Evolutionary conservation across 2,797 vertebrate species (phyloP).

Genomic region (Microctenopoma steveboyesi): DNA sequence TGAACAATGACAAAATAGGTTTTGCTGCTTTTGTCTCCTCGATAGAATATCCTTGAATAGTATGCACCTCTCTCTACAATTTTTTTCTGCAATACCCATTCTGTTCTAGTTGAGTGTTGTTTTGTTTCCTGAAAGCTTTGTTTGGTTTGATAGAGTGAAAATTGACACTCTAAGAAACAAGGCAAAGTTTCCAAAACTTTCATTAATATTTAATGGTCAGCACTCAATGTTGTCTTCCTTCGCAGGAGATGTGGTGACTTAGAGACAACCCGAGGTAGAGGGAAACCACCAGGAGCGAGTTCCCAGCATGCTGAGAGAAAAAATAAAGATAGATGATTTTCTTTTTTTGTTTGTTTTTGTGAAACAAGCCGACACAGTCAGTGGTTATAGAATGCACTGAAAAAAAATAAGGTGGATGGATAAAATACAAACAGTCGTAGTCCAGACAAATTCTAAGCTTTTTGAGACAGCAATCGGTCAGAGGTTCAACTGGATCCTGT

Average conservation of each 20-base stretch:
- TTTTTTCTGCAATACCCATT: background rate
- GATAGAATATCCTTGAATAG: constrained; percentile 8
- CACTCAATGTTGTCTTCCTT: constrained; percentile 8
- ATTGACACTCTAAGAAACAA: constrained; percentile 34
- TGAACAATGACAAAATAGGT: constrained; percentile 11
- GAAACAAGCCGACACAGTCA: constrained; percentile 2
- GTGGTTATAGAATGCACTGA: constrained; percentile 1
- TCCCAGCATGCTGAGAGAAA: constrained; percentile 14
- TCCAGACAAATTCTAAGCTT: background rate
- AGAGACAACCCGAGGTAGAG: constrained; percentile 11
- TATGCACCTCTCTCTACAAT: constrained; percentile 13
- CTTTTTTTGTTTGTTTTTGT: constrained; percentile 11
- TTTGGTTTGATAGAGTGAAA: constrained; percentile 35
- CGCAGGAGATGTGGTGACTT: background rate
- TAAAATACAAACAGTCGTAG: constrained; percentile 2
- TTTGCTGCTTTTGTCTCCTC: constrained; percentile 18
- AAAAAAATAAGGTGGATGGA: constrained; percentile 4
- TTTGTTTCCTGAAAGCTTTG: constrained; percentile 36
- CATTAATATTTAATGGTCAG: constrained; percentile 40
- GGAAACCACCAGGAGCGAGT: constrained; percentile 28
- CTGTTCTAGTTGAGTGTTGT: constrained; percentile 19
- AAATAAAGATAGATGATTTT: constrained; percentile 26
- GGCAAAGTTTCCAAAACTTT: constrained; percentile 15
- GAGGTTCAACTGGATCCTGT: background rate
- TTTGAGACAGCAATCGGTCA: background rate